Evolutionary conservation across 2,797 vertebrate genomes (phyloP), one percentile per base, ranked within the genome.

Genomic region (Lacerta agilis): DNA sequence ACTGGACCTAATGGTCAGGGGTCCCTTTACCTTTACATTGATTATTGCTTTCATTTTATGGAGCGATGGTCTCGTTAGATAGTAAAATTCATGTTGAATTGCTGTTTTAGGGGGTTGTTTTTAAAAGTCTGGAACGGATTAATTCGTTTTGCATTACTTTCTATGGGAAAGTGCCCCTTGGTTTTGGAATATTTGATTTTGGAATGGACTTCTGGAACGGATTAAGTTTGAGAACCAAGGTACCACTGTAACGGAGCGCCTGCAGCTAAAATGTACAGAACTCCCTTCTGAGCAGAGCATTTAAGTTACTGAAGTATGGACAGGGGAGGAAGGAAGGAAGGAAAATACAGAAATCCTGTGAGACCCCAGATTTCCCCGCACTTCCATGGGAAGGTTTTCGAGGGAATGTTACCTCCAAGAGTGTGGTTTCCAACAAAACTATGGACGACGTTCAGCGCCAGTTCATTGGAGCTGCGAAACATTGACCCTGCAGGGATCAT

Each of bases 401-500:
- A 85, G 77, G 38, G 25, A 43, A 73, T 61, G 41, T 36, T 83
- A 78, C 27, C 64, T 72, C 45, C 29, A 18, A 58, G 29, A 83
- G 3, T 75, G 8, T 5, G 69, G 45, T 85, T 90, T 83, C 58
- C 75, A 45, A 45, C 1, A 86, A 58, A 66, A 64, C 20, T 18
- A 6, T 69, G 41, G 69, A 36, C 38, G 25, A 0, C 36, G 27
- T 20, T 81, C 0, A 11, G 4, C 85, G 49, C 0, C 0, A 71
- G 88, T 89, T 91, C 90, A 90, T 41, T 86, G 73, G 66, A 38
- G 25, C 58, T 81, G 90, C 66, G 91, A 87, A 87, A 87, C 77
- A 75, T 36, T 77, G 88, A 69, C 55, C 79, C 85, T 49, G 38
- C 33, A 90, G 87, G 82, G 82, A 89, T 83, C 23, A 17, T 86